Base-by-base conservation (phyloP, 2,113 vertebrate genomes). In the Oplegnathus fasciatus region DNA sequence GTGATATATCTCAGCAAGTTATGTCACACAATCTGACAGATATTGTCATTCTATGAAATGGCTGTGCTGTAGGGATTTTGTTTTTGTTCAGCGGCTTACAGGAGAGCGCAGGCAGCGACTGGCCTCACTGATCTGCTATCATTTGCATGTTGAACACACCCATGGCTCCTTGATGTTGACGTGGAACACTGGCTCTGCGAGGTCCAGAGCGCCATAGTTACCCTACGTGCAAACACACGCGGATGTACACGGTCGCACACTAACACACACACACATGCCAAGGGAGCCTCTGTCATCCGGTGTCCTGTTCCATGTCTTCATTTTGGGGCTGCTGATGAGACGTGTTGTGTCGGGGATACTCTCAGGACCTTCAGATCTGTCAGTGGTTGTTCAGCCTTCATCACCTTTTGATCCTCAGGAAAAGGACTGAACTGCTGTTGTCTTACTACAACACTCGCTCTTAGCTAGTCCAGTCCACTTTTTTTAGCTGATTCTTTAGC, bases 141-240 rank as follows among this genome's bases (percentile, higher is more conserved):
- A 88, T 92, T 89, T 90, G 85, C 86, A 92, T 91, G 85, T 89
- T 78, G 88, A 92, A 86, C 86, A 89, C 83, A 83, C 84, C 75
- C 69, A 42, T 44, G 17, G 71, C 86, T 87, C 83, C 86, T 86
- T 83, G 85, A 89, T 90, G 80, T 89, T 58, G 80, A 88, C 44
- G 80, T 71, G n/a, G 40, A 78, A 76, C 77, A 71, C 81, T 79
- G 83, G 78, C 77, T 88, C 76, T 9, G 73, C 82, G 24, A 73
- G 78, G 86, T 90, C 86, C 78, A 76, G 71, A 78, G 74, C 69
- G 82, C 64, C 87, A 78, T 70, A 84, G 74, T 83, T 65, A 73
- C 37, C 79, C 68, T 32, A 55, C 68, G 66, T 57, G 54, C 80
- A 67, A 8, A 64, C 48, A 72, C 76, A 71, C 48, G 42, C 28